Base-by-base conservation (phyloP, 2,888 invertebrate species). In the Dasypogon diadema region DNA sequence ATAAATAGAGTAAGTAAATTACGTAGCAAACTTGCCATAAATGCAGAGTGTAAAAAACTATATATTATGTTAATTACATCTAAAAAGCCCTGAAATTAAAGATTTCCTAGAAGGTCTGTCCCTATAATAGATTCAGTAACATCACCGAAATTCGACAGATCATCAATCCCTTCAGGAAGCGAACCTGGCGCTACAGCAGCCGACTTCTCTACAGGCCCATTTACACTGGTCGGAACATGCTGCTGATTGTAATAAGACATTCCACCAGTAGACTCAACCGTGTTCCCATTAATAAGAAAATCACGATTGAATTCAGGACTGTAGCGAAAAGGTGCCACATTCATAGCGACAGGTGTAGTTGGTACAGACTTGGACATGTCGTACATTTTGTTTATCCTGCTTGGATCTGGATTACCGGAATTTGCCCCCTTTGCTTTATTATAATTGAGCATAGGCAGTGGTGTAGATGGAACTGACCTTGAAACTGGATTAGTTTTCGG, bases 321-420 rank as follows among this genome's bases (percentile, higher is more conserved):
- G 81, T 90, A 90, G 76, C 89, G 89, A 80, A 90, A 90, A 54
- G 89, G 88, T 80, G 85, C 87, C 78, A 88, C 87, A 12, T 87
- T 85, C 76, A 90, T 84, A 81, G 83, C 75, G 80, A 91, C 88
- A 14, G 94, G 94, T 16, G 92, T 92, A 1, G 92, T 91, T 22
- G 94, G 93, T 85, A 93, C 93, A 0, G 94, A 94, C 82, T 92
- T 91, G 12, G 92, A 92, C 80, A 89, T 88, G 48, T 90, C 89
- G 79, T 89, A 88, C n/a, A 86, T 81, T 65, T 82, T 80, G 77
- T 30, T 78, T 18, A 63, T 48, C 79, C 79, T 87, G 87, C 48
- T 86, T 78, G 76, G 86, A 86, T 48, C 87, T 81, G n/a, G 86
- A 84, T 80, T 78, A 21, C n/a, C 30, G 8, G 70, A 60, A 22